Evolutionary conservation across 2,888 invertebrate genomes (phyloP), one percentile per base, ranked within the genome.

Genomic region (Trachelus stipa): DNA sequence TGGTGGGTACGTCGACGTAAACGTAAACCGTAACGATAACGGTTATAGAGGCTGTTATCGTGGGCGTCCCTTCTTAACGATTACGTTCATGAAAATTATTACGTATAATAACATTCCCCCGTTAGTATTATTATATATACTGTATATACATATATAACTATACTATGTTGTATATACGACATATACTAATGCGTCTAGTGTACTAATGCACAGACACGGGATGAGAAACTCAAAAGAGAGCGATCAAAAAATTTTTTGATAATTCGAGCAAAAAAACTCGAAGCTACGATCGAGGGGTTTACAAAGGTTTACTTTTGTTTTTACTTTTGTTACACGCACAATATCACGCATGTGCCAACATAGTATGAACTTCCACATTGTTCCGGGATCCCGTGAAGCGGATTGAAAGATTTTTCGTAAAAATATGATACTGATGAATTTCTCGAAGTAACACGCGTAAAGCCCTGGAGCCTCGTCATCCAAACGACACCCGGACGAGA

Each of bases 1-100:
- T 56, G 56, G 56, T 56, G 23, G 56, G 56, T 71, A 77, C 73
- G 69, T 79, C 82, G 84, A 81, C 87, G 87, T 87, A 87, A 88
- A 88, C 91, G 90, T 91, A 91, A 91, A 91, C 90, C 90, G 91
- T 91, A 90, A 91, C 91, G 91, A 90, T 91, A 90, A 91, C 90
- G 91, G 90, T 91, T 91, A 91, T 91, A 89, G 90, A 89, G 87
- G 91, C 88, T 90, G 91, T 91, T 91, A 91, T 81, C 81, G 86
- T 83, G 86, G 85, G 83, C 87, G 88, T 90, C 89, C 90, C 89
- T 91, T 90, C 91, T 90, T 91, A 91, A 91, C 91, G 91, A 91
- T 91, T 91, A 91, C 90, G 90, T 87, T 87, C 87, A 87, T 88
- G 88, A 90, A 91, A 91, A 91, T 91, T 91, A 91, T 91, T 91